Conservation (phyloP, 2,113 vertebrate species). For the Pseudolaguvia tuberculata region DNA sequence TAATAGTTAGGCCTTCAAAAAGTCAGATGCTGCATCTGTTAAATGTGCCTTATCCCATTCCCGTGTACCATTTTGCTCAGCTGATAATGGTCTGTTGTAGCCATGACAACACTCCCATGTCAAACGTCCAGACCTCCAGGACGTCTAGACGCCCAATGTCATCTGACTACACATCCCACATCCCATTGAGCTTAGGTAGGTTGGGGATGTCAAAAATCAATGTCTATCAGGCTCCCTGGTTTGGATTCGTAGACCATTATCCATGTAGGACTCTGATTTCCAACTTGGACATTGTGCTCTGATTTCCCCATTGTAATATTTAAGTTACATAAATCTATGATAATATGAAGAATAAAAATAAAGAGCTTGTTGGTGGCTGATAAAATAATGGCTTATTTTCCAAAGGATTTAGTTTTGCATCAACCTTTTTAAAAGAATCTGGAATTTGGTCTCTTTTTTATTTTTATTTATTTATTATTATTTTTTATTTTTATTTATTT, state of each 20-base stretch:
- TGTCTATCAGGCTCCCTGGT: constrained; percentile 40
- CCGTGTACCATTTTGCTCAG: constrained; percentile 43
- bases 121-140: constrained; percentile 21
- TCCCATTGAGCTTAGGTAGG: constrained; percentile 35
- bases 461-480: too few species aligned
- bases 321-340: too few species aligned
- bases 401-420: neutral
- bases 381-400: neutral
- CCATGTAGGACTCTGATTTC: neutral
- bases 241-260: constrained; percentile 43
- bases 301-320: neutral
- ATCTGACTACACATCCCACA: constrained; percentile 46
- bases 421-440: too few species aligned
- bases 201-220: constrained; percentile 51
- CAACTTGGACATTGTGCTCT: neutral
- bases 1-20: constrained; percentile 41
- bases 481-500: too few species aligned
- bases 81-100: constrained; percentile 48
- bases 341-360: neutral
- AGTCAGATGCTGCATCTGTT: constrained; percentile 41
- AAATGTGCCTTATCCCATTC: constrained; percentile 46
- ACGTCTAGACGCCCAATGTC: constrained; percentile 47
- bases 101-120: constrained; percentile 50
- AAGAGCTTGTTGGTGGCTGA: neutral
- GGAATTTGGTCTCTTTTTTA: too few species aligned